Percentiles rank a stretch among this genome's conserved stretches.
These are phyloP conservation scores for Opisthocomus hoazin DNA, from an alignment of 2,113 vertebrate species.

Conservation along the genomic window DNA sequence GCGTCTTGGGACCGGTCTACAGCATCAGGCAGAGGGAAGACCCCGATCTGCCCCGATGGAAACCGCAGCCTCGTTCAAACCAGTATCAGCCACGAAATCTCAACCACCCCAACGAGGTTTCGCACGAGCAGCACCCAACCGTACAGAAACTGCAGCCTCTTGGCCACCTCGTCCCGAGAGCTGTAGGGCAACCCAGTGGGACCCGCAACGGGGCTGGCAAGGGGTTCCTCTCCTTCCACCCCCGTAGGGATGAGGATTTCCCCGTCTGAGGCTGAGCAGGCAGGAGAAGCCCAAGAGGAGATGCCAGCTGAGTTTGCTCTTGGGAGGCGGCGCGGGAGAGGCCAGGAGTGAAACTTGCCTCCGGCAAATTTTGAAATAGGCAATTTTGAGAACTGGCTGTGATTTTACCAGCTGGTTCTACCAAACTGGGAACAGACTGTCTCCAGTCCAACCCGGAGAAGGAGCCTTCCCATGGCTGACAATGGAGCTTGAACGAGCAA, in stretches of 20 bases:
- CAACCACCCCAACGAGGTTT: background rate
- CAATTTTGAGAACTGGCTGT: background rate
- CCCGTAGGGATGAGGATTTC: background rate
- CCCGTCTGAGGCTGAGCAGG: background rate
- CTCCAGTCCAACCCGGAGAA: background rate
- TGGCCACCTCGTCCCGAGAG: rapidly evolving
- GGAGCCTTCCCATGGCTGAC: background rate
- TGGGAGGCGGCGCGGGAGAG: rapidly evolving
- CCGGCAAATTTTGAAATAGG: background rate
- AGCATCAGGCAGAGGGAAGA: background rate
- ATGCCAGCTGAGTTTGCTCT: background rate
- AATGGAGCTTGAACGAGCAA: background rate
- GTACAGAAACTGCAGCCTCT: rapidly evolving
- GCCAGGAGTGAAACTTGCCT: background rate
- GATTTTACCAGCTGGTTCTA: background rate
- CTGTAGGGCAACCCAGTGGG: background rate
- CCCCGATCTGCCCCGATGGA: rapidly evolving
- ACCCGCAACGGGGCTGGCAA: rapidly evolving
- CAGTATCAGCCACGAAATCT: background rate
- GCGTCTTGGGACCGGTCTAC: background rate
- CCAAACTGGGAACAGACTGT: background rate
- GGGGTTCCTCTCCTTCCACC: background rate
- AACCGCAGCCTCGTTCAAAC: background rate
- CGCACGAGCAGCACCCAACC: rapidly evolving
- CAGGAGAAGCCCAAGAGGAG: background rate